Base-by-base conservation (phyloP, 2,888 invertebrate genomes). In the Molorchus minor region DNA sequence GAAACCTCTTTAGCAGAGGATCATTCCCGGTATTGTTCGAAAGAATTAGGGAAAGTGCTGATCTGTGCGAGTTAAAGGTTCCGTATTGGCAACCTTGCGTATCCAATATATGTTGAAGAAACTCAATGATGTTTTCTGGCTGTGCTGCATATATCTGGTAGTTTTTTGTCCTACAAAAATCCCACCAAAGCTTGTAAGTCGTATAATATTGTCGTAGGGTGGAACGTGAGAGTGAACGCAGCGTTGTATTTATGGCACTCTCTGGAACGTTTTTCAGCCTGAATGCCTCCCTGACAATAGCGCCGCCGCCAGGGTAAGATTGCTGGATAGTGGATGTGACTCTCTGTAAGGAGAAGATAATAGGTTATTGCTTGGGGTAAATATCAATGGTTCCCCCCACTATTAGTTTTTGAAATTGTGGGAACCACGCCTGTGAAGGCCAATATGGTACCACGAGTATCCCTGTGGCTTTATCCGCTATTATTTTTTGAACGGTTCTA, bases 1-100 rank as follows among this genome's bases (percentile, higher is more conserved):
- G 35, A 46, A 69, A 71, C 33, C 71, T 36, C 45, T 63, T 63
- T 5, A 72, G 58, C 16, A 54, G 20, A 1, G 47, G 10, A 35
- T 67, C 52, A 12, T 61, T 46, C 2, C 58, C 10, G 15, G 12
- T n/a, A 35, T 20, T 15, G 13, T 25, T 4, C 21, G 12, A 21
- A 20, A 57, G 17, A 5, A 46, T 46, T 16, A 30, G 21, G 16
- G 12, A 12, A 3, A 46, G 13, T 10, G 46, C 46, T 0, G 49
- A 49, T 13, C 49, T 35, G 15, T 49, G 30, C 10, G 36, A 19
- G 25, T 49, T 36, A 8, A 25, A 25, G 3, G 25, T 25, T 3
- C 25, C 25, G 25, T 25, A 25, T 25, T 25, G 3, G 4, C 4
- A 25, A 8, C 4, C 8, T 25, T 25, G 25, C 5, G 30, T 25